These are phyloP conservation scores for Leucania comma DNA, from an alignment of 2,888 invertebrate species.

Conservation along the genomic window DNA sequence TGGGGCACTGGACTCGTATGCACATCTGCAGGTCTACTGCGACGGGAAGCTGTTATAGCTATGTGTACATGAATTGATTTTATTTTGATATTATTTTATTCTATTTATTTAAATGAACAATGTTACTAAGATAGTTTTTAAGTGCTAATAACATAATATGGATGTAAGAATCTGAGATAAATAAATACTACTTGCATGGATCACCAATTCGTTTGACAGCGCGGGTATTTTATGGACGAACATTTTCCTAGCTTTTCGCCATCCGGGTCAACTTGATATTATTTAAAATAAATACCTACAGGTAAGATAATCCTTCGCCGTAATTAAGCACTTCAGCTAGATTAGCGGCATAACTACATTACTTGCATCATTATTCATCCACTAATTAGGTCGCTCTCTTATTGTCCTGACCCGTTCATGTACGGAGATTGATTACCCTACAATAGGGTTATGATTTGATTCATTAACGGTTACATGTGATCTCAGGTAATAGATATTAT, in stretches of 20 bases:
- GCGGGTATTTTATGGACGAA: not conserved
- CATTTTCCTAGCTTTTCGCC: not conserved
- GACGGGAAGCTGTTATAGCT: too few relatives aligned
- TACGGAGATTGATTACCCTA: slow-evolving; percentile 48
- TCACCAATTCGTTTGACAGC: not conserved
- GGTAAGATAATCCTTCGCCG: slow-evolving; percentile 28
- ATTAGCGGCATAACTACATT: slow-evolving; percentile 29
- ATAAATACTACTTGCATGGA: not conserved
- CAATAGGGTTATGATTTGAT: slow-evolving; percentile 52
- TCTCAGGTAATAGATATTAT: slow-evolving; percentile 2
- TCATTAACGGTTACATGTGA: slow-evolving; percentile 27
- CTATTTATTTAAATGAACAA: too few relatives aligned
- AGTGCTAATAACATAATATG: too few relatives aligned
- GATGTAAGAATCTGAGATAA: too few relatives aligned
- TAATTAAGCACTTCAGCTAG: slow-evolving; percentile 46
- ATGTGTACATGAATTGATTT: too few relatives aligned
- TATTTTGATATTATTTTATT: too few relatives aligned
- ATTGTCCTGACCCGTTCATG: slow-evolving; percentile 42
- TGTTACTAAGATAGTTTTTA: too few relatives aligned
- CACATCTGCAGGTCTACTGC: too few relatives aligned
- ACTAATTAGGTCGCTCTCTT: slow-evolving; percentile 54
- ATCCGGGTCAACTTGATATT: not conserved
- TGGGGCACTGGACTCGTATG: too few relatives aligned
- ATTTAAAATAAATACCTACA: not conserved
- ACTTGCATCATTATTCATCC: slow-evolving; percentile 56